These are phyloP conservation scores for Boulengerochromis microlepis DNA, from an alignment of 2,113 vertebrate species.

Conservation along the genomic window DNA sequence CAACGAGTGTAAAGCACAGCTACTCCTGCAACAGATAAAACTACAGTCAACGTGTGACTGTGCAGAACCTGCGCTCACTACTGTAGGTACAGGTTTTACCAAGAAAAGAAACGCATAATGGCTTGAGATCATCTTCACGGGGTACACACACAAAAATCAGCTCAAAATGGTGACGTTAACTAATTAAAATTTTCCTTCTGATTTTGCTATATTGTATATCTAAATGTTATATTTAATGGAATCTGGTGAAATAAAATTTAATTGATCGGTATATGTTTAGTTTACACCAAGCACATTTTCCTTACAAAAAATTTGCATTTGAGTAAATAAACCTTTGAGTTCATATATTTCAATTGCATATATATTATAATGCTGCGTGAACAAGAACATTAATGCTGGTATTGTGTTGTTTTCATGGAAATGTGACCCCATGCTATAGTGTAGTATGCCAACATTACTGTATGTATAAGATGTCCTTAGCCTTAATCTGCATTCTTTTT, in stretches of 20 bases:
- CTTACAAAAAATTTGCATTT: accelerated
- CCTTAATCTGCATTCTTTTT: neutral
- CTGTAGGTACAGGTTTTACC: neutral
- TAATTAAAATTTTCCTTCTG: neutral
- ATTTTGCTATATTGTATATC: neutral
- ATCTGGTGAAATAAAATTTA: neutral
- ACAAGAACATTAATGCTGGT: neutral
- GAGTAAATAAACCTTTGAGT: neutral
- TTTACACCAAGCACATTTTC: neutral
- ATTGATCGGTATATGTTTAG: neutral
- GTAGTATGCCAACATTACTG: neutral
- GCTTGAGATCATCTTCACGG: neutral
- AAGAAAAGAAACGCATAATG: neutral
- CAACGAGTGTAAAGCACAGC: constrained; percentile 1
- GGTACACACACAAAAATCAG: neutral
- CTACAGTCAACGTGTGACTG: neutral
- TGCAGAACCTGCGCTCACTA: neutral
- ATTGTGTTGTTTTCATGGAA: neutral
- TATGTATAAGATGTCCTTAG: neutral
- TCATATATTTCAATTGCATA: neutral
- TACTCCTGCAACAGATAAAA: neutral
- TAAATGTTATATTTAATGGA: neutral
- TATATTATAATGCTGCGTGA: neutral
- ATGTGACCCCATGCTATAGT: neutral
- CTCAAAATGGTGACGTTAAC: accelerated